Percentiles rank a stretch among this genome's conserved stretches.
These are phyloP conservation scores for human (Homo sapiens) DNA, from an alignment of 2,113 vertebrate species.

Conservation along the genomic window GRCh38 chr19:38815501-38816000, in stretches of 20 bases:
- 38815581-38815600: rapidly evolving
- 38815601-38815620: slow-evolving; percentile 79
- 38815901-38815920: slow-evolving; percentile 91
- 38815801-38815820: rapidly evolving
- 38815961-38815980: slow-evolving; percentile 85
- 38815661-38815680: slow-evolving; percentile 90
- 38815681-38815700: slow-evolving; percentile 93
- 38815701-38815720: slow-evolving; percentile 94
- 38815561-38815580: rapidly evolving
- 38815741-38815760: neutral
- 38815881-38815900: slow-evolving; percentile 90
- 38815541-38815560: neutral
- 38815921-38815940: slow-evolving; percentile 94
- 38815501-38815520: neutral
- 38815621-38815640: slow-evolving; percentile 86
- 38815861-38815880: slow-evolving; percentile 88
- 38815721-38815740: rapidly evolving
- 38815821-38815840: neutral
- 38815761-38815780: neutral
- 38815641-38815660: slow-evolving; percentile 89
- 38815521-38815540: neutral
- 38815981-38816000: slow-evolving; percentile 88
- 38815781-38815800: neutral
- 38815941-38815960: slow-evolving; percentile 88
- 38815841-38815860: slow-evolving; percentile 71